Evolutionary conservation across 2,888 invertebrate species (phyloP), one percentile per base, ranked within the genome.

Genomic region (Cynaeus angustus): DNA sequence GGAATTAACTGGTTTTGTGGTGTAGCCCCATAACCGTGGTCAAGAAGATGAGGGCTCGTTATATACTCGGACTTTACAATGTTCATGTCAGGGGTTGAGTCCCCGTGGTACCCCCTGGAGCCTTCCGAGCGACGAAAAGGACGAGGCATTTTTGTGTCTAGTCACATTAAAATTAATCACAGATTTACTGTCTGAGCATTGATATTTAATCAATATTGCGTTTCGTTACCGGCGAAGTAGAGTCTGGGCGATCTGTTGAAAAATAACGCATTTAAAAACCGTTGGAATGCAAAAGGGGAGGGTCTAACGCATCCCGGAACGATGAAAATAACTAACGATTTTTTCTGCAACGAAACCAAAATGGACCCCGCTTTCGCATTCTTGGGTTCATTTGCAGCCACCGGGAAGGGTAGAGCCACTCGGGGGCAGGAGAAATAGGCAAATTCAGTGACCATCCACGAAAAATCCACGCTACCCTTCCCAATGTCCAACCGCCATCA

Each of bases 11-110:
- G 91, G 79, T 89, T 89, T 82, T 91, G 90, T 72, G 94, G 92
- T 74, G 94, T 93, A 80, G 92, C 93, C 76, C 94, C 94, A 86
- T 95, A 95, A 78, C 94, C 94, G 83, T 95, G 95, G 85, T 95
- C 95, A 79, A 94, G 88, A 79, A 95, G 88, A 86, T 95, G 94
- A 76, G 92, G 92, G 86, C 91, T 92, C 12, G 88, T 88, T 79
- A 89, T 86, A 70, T 83, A 82, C 86, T 87, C 83, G 86, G 87
- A 76, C 85, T 87, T 84, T 84, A 82, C 76, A 65, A 80, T 76
- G 30, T 76, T 86, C 85, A 88, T 86, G 81, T 90, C 86, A 66
- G 86, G 86, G 55, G 86, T 86, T 62, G 84, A 77, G 67, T 78
- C 80, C 71, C 80, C 78, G 83, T 86, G 86, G 85, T 87, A 87